Conservation (phyloP, 1,140 invertebrate genomes). For the Triops cancriformis region DNA sequence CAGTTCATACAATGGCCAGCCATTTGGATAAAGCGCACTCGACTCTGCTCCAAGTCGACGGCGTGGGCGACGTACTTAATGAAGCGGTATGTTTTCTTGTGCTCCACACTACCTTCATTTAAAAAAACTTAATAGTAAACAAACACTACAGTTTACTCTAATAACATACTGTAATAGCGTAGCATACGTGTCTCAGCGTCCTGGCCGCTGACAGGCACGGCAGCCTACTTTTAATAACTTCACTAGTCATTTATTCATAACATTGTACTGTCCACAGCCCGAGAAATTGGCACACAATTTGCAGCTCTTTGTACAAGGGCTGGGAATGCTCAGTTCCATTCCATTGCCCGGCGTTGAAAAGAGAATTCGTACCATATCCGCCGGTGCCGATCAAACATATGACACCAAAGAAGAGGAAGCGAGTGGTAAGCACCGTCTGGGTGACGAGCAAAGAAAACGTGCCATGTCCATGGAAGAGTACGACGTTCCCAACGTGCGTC, state of each 20-base stretch:
- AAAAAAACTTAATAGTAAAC: background rate
- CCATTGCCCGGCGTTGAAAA: conserved; percentile 60
- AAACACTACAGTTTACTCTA: background rate
- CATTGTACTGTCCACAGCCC: conserved; percentile 46
- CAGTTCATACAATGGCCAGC: conserved; percentile 55
- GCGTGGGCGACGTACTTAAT: conserved; percentile 65
- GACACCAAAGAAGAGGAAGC: background rate
- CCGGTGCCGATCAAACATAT: background rate
- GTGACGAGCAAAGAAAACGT: conserved; percentile 41
- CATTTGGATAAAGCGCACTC: conserved; percentile 70
- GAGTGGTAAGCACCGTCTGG: conserved; percentile 28
- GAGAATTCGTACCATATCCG: conserved; percentile 30
- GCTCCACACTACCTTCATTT: background rate
- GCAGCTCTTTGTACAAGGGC: conserved; percentile 70
- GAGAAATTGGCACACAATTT: conserved; percentile 71
- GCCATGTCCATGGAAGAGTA: conserved; percentile 67
- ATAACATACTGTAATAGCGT: background rate
- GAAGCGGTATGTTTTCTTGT: conserved; percentile 54
- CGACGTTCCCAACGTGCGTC: conserved; percentile 62
- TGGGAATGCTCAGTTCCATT: conserved; percentile 63
- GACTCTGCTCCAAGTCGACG: conserved; percentile 71
- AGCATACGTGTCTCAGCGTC: background rate
- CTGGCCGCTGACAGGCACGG: too few relatives aligned
- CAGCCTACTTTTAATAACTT: background rate
- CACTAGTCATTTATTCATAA: background rate